Conservation (phyloP, 53 echinoderm and acorn worm genomes). For the Echinarachnius parma region DNA sequence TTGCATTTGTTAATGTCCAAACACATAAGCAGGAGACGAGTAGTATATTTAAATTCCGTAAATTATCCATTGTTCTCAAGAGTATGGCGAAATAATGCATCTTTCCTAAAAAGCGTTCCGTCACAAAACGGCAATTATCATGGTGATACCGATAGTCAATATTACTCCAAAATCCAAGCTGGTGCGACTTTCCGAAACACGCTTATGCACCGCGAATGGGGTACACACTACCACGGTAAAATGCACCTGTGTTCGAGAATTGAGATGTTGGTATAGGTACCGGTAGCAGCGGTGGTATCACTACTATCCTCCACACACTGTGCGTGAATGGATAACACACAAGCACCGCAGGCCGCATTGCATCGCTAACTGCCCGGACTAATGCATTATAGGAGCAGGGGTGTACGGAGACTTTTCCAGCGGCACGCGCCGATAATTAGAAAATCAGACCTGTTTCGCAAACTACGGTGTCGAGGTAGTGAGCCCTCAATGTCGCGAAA, state of each 20-base stretch:
- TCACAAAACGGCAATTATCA: too few relatives aligned
- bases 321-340: constrained; percentile 16
- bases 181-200: too few relatives aligned
- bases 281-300: neutral
- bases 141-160: too few relatives aligned
- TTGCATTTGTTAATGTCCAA: constrained; percentile 30
- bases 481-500: constrained; percentile 39
- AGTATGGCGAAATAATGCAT: constrained; percentile 12
- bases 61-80: constrained; percentile 39
- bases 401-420: constrained; percentile 9
- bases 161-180: too few relatives aligned
- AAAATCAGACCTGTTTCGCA: constrained; percentile 14
- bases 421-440: neutral
- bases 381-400: constrained; percentile 17
- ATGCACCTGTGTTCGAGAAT: too few relatives aligned
- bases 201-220: too few relatives aligned
- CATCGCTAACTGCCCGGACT: constrained; percentile 1
- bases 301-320: neutral
- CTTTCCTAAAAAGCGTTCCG: too few relatives aligned
- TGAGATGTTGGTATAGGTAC: too few relatives aligned
- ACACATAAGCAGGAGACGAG: constrained; percentile 14
- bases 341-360: neutral
- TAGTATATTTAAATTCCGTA: constrained; percentile 39
- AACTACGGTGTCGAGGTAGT: neutral
- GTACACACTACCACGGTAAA: too few relatives aligned